Conservation (phyloP, 2,113 vertebrate species). For the Aythya baeri region DNA sequence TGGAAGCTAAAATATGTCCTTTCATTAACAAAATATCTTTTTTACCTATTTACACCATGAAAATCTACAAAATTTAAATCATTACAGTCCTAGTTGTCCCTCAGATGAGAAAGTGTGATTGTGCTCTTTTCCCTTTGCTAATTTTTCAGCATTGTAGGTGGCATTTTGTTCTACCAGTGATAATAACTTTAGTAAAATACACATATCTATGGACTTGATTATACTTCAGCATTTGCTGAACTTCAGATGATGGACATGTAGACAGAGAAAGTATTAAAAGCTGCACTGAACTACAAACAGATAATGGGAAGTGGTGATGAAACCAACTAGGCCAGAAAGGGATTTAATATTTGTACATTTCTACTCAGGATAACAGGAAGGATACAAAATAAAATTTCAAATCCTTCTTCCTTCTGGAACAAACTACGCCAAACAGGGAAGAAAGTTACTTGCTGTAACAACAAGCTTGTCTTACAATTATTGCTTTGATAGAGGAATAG, state of each 20-base stretch:
- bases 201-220: not conserved
- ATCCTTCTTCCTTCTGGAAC: not conserved
- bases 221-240: not conserved
- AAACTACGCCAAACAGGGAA: not conserved
- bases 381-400: not conserved
- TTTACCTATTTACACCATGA: not conserved
- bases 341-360: not conserved
- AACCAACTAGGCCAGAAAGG: not conserved
- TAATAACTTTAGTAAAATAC: not conserved
- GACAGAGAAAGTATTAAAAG: not conserved
- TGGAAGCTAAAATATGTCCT: not conserved
- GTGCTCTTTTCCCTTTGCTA: too few species aligned
- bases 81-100: not conserved
- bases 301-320: not conserved
- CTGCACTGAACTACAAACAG: not conserved
- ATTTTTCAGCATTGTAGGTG: not conserved
- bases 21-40: not conserved
- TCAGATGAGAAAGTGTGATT: too few species aligned
- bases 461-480: not conserved
- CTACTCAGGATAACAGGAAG: not conserved
- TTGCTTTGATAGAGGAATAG: not conserved
- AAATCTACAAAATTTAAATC: not conserved
- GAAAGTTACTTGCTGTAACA: not conserved
- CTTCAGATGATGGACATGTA: not conserved
- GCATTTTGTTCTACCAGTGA: not conserved